These are phyloP conservation scores for Falco biarmicus DNA, from an alignment of 2,797 vertebrate genomes.

Conservation along the genomic window DNA sequence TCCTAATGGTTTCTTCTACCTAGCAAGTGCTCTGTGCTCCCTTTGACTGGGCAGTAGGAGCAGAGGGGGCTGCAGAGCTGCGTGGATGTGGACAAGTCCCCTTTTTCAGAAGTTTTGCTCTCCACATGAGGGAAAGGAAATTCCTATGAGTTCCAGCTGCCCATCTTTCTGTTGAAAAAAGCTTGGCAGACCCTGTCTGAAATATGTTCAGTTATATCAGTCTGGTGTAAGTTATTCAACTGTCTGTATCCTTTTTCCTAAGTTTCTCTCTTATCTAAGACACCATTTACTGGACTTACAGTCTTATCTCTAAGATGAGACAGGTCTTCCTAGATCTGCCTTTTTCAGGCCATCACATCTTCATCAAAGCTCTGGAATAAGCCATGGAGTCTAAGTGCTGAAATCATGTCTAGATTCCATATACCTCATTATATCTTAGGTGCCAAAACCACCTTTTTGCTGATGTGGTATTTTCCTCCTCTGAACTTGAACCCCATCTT, in stretches of 20 bases:
- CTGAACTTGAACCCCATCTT: not conserved
- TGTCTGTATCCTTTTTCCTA: not conserved
- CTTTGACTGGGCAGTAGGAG: not conserved
- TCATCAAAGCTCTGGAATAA: not conserved
- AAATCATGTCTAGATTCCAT: not conserved
- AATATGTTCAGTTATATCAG: not conserved
- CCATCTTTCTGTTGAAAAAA: not conserved
- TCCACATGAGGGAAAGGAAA: not conserved
- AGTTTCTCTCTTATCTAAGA: not conserved
- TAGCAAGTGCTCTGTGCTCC: accelerated
- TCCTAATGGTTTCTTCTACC: not conserved
- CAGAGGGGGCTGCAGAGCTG: not conserved
- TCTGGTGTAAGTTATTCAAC: not conserved
- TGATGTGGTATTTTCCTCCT: not conserved
- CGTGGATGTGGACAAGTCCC: not conserved
- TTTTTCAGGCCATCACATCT: not conserved
- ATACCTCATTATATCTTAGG: not conserved
- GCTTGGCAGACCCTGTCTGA: not conserved
- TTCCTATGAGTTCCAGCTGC: not conserved
- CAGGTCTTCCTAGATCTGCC: not conserved
- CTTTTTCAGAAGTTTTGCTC: accelerated
- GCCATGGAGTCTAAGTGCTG: not conserved
- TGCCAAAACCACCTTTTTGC: not conserved
- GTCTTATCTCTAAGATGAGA: not conserved
- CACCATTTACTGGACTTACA: not conserved